Evolutionary conservation across 2,888 invertebrate species (phyloP), one percentile per base, ranked within the genome.

Genomic region (Ennomos erosarius): DNA sequence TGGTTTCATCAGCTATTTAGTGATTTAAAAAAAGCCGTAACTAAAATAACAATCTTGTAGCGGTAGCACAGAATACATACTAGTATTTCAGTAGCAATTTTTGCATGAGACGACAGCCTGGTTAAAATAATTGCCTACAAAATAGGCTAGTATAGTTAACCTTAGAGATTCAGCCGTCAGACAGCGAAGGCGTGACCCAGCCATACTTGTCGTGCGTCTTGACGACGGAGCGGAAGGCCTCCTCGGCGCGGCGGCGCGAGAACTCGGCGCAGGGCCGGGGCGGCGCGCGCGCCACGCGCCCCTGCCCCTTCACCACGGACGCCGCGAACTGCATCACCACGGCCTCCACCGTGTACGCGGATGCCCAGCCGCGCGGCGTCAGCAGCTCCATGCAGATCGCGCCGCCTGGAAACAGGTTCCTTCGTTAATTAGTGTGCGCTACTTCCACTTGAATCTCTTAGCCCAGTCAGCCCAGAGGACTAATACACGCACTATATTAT

Each of bases 201-300:
- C 97, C 97, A 81, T 97, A 97, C 81, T 97, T 97, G 80, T 97
- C 97, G 81, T 97, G 97, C 9, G 97, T 97, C 86, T 97, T 97
- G 59, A 97, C 97, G 68, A 97, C 93, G 57, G 96, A 97, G 70
- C 97, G 94, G 88, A 97, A 97, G 34, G 97, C 96, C 78, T 97
- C 97, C 82, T 97, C 97, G n/a, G 97, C 97, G 52, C 96, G 95
- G 67, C 96, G 94, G 67, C 88, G 93, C 71, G 94, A 96, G 84
- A 97, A 97, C 82, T 96, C 96, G 78, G 97, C 95, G 77, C 95
- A 94, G 70, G 95, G 95, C 78, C 97, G 96, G 68, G 95, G 93
- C 81, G 97, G 97, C 81, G 96, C 96, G 70, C 96, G 94, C 70
- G 96, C 95, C 73, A 97, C 95, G 16, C 97, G 94, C 8, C 97